Evolutionary conservation across 2,797 vertebrate species (phyloP), one percentile per base, ranked within the genome.

Genomic region (Labroides dimidiatus): DNA sequence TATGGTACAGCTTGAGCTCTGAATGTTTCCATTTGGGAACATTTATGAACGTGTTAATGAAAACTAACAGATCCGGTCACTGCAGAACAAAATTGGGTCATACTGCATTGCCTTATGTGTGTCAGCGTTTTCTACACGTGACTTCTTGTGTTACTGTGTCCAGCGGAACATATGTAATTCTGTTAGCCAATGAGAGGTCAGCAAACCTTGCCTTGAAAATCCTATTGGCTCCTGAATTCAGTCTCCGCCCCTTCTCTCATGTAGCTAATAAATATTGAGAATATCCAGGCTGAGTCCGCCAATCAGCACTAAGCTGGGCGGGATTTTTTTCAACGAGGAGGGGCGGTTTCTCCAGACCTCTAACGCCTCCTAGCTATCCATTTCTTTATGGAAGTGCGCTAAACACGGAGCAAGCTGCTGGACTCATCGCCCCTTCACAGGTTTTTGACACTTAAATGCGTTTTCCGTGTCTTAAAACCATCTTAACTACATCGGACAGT

Each of bases 101-200:
- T 7, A 3, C 4, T 19, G 4, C 2, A 10, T 0, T 6, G 8
- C 10, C 10, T 33, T 33, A 27, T 19, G 2, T 7, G 1, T 20
- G n/a, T 2, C 1, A 16, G n/a, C 2, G 6, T 13, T 20, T 53
- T 36, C 36, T 2, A 6, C 33, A 50, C 53, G 6, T 54, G 72
- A 33, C 74, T 78, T 77, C 44, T 63, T 70, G 4, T 11, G 10
- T 21, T 44, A 30, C 55, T 54, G 0, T 53, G 59, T 71, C 3
- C 6, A 66, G 8, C 2, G 6, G 11, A 70, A 72, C 24, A 60
- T 56, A 80, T 78, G 20, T 78, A 87, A 87, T 62, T 72, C 59
- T 17, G 69, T 72, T 70, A 86, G 81, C 90, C 88, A 90, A 90
- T 85, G 19, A 64, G 12, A 42, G 2, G 1, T 4, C 43, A 11